Base-by-base conservation (phyloP, 2,797 vertebrate genomes). In the Macrochelys suwanniensis region DNA sequence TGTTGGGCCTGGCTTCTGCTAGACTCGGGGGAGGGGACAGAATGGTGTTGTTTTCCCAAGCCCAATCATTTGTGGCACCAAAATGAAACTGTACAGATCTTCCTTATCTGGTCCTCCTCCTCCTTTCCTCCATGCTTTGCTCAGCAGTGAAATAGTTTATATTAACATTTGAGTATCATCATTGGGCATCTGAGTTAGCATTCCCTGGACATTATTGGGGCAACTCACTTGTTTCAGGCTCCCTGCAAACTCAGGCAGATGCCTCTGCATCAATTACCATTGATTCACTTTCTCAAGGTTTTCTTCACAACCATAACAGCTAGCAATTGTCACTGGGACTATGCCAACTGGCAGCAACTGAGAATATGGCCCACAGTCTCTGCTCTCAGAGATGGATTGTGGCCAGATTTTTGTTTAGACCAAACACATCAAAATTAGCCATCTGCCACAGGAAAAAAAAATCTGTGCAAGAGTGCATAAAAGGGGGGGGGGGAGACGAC, bases 281-380 rank as follows among this genome's bases (percentile, higher is more conserved):
- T 45, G 0, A 1, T 11, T 26, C 8, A 6, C 45, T 15, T 77
- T 17, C 42, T 49, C 12, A 49, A 77, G 26, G 15, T 47, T 77
- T 47, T 47, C 45, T 77, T 28, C 28, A 0, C 5, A 19, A 47
- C 49, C 51, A 1, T 0, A 0, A 21, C 0, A 0, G 23, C n/a
- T 59, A 77, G 13, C 12, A 49, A 28, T 26, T 42, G 71, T 26
- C 42, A 74, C 21, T 77, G 45, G 26, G 42, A 49, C 45, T 31
- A 17, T 49, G 13, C 42, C 42, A 76, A 7, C 13, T 47, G 6
- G 45, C 45, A 76, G 25, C 45, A 77, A 49, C 25, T 31, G 42
- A 47, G 25, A 26, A 31, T 28, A 26, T 0, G 1, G 57, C 28
- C 56, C 51, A 26, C 26, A 1, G 7, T 1, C 17, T 71, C 82